phyloP scores from a whole-genome alignment of 2,113 vertebrate species.

The Muntiacus reevesi region DNA sequence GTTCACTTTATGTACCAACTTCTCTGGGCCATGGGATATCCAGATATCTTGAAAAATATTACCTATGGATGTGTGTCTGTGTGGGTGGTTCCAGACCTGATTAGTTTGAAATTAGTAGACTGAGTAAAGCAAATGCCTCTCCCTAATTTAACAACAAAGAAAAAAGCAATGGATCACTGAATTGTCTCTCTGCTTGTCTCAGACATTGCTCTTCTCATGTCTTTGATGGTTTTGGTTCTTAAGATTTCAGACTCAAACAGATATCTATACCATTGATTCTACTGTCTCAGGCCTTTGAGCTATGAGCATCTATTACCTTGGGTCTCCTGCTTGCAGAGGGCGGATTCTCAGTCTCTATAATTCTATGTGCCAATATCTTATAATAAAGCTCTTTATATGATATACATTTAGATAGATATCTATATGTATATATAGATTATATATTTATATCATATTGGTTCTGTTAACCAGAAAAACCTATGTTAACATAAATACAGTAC shows the following conservation, averaged over 20 bases:
- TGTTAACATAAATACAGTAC: not conserved
- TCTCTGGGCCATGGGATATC: not conserved
- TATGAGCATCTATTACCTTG: not conserved
- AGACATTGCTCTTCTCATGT: not conserved
- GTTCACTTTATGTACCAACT: not conserved
- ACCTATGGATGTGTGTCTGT: not conserved
- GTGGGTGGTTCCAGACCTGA: not conserved
- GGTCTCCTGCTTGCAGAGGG: not conserved
- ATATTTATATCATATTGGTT: not conserved
- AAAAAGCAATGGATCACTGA: accelerated
- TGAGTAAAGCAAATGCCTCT: not conserved
- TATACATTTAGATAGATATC: not conserved
- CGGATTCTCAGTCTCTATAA: not conserved
- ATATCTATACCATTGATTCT: not conserved
- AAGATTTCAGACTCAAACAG: not conserved
- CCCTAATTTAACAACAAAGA: not conserved
- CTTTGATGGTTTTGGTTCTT: not conserved
- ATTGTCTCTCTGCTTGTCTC: not conserved
- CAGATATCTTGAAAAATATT: not conserved
- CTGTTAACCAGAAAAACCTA: not conserved
- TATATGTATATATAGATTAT: not conserved
- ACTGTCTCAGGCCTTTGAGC: not conserved
- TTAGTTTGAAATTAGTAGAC: not conserved
- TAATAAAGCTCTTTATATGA: not conserved
- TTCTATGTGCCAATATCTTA: not conserved